phyloP scores from a whole-genome alignment of 1,140 invertebrate species.

The Caenorhabditis briggsae region DNA sequence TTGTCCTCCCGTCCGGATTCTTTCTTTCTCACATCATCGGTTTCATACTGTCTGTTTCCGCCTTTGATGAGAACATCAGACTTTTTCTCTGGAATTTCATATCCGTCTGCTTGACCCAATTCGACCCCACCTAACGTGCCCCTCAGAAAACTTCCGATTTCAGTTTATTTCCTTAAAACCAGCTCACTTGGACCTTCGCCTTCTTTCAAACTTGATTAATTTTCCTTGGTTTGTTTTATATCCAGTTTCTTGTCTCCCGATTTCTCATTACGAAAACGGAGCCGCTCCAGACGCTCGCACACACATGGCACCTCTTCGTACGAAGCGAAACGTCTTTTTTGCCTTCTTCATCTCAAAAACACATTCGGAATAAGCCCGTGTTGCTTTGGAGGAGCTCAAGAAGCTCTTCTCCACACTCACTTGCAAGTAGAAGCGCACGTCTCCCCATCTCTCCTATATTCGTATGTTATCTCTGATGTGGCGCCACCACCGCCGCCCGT shows the following conservation, averaged over 20 bases:
- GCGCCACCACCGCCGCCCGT: too few species aligned
- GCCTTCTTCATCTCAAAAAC: neutral
- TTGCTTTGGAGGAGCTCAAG: neutral
- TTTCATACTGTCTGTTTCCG: neutral
- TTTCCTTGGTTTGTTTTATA: too few species aligned
- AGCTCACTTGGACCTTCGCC: too few species aligned
- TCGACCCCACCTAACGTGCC: too few species aligned
- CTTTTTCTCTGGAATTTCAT: neutral
- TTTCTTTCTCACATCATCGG: too few species aligned
- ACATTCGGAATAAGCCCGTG: neutral
- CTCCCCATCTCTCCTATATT: neutral
- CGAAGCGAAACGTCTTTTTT: neutral
- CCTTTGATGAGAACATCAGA: neutral
- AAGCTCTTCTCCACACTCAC: neutral
- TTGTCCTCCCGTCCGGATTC: too few species aligned
- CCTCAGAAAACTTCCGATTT: too few species aligned
- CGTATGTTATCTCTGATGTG: neutral
- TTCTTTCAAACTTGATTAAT: too few species aligned
- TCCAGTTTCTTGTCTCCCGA: too few species aligned
- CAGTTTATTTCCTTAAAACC: too few species aligned
- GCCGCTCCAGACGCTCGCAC: neutral
- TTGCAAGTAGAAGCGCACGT: conserved; percentile 11
- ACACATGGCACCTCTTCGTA: neutral
- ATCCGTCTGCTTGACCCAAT: neutral
- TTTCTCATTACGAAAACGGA: neutral